Base-by-base conservation (phyloP, 2,797 vertebrate species). In the Sardinella longiceps region DNA sequence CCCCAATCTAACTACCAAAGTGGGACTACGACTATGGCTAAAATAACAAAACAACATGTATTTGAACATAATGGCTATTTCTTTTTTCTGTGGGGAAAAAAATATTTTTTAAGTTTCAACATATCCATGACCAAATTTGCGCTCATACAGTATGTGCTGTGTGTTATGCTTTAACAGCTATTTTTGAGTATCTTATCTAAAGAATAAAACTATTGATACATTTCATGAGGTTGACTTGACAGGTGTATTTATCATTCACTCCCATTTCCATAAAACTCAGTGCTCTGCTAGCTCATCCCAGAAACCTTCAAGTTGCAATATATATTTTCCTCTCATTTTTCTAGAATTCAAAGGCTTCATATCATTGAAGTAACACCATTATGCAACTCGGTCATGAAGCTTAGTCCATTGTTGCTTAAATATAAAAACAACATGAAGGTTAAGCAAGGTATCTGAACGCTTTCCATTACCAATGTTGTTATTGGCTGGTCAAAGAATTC, bases 401-500 rank as follows among this genome's bases (percentile, higher is more conserved):
- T 56, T 7, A 56, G 53, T 56, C 23, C 53, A 60, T 6, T 60
- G 56, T 20, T 56, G 3, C 5, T 56, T 56, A 23, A 56, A 56
- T 56, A 56, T 6, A 56, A 56, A 23, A 60, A 10, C n/a, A 60
- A 60, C 56, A 60, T 58, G 56, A 60, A 58, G n/a, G 7, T 58
- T 7, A 60, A 60, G n/a, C 11, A 56, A 23, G 23, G 23, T n/a
- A n/a, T 10, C 56, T 9, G 56, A 60, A 60, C 1, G n/a, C 5
- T 60, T 60, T 25, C 56, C 56, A 25, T 14, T 81, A 81, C 83
- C 45, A 85, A 33, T 39, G 70, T 50, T 84, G 74, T 50, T 30
- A 60, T 11, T 60, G 56, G 66, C n/a, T 80, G 45, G 74, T 81
- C 80, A 83, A 66, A 84, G 56, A 45, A 84, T 43, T 82, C 88